A percentile compares a stretch with the other conserved stretches of the same genome.
These are phyloP conservation scores for Hylaea fasciaria DNA, from an alignment of 2,888 invertebrate species.

Conservation along the genomic window DNA sequence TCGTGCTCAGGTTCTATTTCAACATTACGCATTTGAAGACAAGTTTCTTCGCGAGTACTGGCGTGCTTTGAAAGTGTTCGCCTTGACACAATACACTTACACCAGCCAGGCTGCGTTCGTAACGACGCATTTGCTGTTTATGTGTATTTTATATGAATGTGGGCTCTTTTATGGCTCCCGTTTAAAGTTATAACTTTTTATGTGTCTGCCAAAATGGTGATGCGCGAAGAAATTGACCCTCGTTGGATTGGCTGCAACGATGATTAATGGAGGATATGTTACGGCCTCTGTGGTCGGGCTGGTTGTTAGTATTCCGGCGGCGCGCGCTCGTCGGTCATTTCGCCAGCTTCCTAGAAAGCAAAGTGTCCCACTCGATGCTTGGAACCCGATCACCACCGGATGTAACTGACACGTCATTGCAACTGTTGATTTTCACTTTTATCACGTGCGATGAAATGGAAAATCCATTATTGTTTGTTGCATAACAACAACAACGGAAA, in stretches of 20 bases:
- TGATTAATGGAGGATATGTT: slow-evolving; percentile 61
- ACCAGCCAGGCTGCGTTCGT: slow-evolving; percentile 51
- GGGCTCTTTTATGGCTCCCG: slow-evolving; percentile 51
- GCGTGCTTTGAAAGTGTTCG: slow-evolving; percentile 57
- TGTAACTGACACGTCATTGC: slow-evolving; percentile 60
- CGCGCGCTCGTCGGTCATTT: slow-evolving; percentile 65
- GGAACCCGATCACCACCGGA: slow-evolving; percentile 63
- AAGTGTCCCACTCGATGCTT: slow-evolving; percentile 69
- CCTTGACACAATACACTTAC: slow-evolving; percentile 64
- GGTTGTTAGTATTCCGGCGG: slow-evolving; percentile 67
- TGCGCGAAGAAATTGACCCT: slow-evolving; percentile 21
- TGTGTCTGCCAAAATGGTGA: slow-evolving; percentile 41
- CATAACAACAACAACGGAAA: slow-evolving; percentile 24
- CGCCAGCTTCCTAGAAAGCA: slow-evolving; percentile 78
- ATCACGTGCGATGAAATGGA: slow-evolving; percentile 56
- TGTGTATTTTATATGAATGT: slow-evolving; percentile 51
- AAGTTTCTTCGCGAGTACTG: slow-evolving; percentile 34
- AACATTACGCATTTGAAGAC: slow-evolving; percentile 26
- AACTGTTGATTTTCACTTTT: slow-evolving; percentile 78
- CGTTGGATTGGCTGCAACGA: slow-evolving; percentile 30
- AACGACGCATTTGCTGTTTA: slow-evolving; percentile 53
- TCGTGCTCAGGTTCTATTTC: slow-evolving; percentile 26
- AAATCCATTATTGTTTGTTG: slow-evolving; percentile 42
- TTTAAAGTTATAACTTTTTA: slow-evolving; percentile 43
- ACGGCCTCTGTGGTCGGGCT: slow-evolving; percentile 47